Evolutionary conservation across 1,140 invertebrate genomes (phyloP).

Genomic region (Chironomus striatipennis): DNA sequence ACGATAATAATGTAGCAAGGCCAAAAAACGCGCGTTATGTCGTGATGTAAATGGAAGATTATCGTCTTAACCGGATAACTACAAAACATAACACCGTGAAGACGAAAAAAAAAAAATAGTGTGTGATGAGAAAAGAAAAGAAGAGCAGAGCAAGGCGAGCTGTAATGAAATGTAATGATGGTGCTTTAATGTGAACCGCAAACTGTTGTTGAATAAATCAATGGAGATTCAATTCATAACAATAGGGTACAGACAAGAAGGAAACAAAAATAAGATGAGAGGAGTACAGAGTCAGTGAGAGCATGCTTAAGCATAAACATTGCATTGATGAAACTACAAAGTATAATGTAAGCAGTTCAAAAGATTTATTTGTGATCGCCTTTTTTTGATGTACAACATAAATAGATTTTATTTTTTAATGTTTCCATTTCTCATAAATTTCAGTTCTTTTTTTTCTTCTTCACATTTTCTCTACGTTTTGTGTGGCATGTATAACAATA

Average conservation of each 20-base stretch:
- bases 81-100: background rate
- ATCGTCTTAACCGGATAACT: background rate
- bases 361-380: conserved; percentile 12
- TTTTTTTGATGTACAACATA: conserved; percentile 14
- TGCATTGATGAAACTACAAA: background rate
- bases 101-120: no score
- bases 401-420: background rate
- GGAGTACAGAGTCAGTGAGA: background rate
- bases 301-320: conserved; percentile 19
- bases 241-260: background rate
- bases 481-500: background rate
- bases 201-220: conserved; percentile 14
- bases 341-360: background rate
- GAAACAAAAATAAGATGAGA: no score
- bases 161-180: background rate
- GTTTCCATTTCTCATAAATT: no score
- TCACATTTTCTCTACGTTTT: background rate
- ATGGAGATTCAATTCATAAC: background rate
- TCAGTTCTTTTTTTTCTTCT: no score
- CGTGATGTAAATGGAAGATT: background rate
- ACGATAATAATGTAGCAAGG: background rate
- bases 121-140: background rate
- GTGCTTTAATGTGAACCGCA: conserved; percentile 11
- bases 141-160: background rate
- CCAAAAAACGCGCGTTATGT: conserved; percentile 5